phyloP scores from a whole-genome alignment of 2,888 invertebrate genomes.

The Sympetrum striolatum region DNA sequence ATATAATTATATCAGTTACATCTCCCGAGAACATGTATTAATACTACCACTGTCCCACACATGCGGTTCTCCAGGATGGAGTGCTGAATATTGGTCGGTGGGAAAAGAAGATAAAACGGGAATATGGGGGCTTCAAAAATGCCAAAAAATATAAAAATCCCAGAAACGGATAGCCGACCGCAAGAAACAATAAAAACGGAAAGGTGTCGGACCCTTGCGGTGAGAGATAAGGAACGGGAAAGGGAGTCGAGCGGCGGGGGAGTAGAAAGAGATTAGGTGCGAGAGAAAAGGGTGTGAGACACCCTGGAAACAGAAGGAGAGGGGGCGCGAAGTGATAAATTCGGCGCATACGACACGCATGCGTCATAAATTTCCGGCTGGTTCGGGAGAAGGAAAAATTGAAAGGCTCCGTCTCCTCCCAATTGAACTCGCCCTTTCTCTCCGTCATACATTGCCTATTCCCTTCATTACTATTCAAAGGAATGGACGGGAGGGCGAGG shows the following conservation, averaged over 20 bases:
- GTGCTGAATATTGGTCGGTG: not conserved
- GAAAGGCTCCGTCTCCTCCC: constrained; percentile 3
- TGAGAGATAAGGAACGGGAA: not conserved
- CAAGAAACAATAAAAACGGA: not conserved
- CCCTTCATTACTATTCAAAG: constrained; percentile 31
- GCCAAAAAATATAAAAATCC: not conserved
- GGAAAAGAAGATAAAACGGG: not conserved
- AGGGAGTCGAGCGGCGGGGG: not conserved
- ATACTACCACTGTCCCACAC: too few relatives aligned
- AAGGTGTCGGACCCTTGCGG: not conserved
- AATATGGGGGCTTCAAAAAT: not conserved
- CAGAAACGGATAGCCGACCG: not conserved
- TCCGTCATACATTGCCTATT: not conserved
- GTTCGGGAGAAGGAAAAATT: not conserved
- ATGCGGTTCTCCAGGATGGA: not conserved
- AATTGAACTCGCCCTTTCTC: not conserved
- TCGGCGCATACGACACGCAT: constrained; percentile 19
- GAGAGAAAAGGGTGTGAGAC: not conserved
- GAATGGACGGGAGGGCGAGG: not conserved
- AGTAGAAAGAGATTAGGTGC: not conserved
- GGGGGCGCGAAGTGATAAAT: not conserved
- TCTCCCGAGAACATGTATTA: too few relatives aligned
- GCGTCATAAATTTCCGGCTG: constrained; percentile 26
- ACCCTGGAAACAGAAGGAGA: too few relatives aligned
- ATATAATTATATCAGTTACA: too few relatives aligned